phyloP scores from a whole-genome alignment of 2,797 vertebrate species.

The Scolopax bukidnonensis region DNA sequence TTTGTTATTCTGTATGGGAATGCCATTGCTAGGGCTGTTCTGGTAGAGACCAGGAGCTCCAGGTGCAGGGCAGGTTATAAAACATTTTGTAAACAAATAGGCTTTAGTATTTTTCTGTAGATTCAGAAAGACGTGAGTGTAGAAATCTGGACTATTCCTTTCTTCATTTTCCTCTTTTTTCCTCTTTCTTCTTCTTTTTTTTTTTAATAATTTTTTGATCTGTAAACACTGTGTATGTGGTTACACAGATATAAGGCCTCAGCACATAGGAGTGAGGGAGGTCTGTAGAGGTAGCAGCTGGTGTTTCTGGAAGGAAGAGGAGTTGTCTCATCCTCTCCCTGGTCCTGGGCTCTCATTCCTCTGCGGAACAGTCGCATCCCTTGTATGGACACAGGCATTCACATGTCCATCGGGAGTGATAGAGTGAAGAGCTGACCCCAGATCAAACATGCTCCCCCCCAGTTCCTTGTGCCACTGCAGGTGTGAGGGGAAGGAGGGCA shows the following conservation, averaged over 20 bases:
- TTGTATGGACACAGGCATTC: background rate
- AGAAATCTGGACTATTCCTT: background rate
- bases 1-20: background rate
- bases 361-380: background rate
- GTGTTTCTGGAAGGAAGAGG: background rate
- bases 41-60: background rate
- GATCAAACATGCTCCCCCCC: background rate
- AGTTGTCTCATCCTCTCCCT: background rate
- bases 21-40: background rate
- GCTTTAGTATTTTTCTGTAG: background rate
- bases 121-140: background rate
- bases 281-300: background rate
- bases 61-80: background rate
- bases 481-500: background rate
- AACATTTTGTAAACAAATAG: background rate
- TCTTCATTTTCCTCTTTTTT: background rate
- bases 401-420: background rate
- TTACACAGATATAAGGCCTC: background rate
- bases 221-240: background rate
- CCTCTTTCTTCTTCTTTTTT: too few species aligned
- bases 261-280: background rate
- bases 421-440: background rate
- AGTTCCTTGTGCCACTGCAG: background rate
- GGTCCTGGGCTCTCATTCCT: background rate
- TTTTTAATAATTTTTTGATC: background rate